These are phyloP conservation scores for Prionailurus bengalensis DNA, from an alignment of 2,113 vertebrate species.

Conservation along the genomic window DNA sequence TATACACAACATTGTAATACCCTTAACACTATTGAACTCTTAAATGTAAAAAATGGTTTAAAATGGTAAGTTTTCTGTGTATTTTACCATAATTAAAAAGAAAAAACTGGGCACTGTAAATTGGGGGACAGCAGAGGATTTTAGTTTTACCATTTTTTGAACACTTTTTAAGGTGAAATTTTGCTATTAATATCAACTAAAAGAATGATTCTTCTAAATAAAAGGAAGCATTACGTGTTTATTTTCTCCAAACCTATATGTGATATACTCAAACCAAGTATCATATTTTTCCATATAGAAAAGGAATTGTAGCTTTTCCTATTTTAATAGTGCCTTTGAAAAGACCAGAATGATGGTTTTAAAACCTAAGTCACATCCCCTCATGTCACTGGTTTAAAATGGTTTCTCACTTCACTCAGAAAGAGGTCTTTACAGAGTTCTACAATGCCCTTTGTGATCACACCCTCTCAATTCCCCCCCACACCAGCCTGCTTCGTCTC, in stretches of 20 bases:
- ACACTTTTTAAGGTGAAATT: neutral
- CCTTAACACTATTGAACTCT: neutral
- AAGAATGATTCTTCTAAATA: slow-evolving; percentile 1
- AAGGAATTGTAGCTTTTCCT: neutral
- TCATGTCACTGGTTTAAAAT: neutral
- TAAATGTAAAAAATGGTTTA: neutral
- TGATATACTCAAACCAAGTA: neutral
- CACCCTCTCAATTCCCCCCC: neutral
- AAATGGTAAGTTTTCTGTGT: neutral
- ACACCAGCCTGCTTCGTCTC: neutral
- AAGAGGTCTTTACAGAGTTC: neutral
- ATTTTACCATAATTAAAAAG: neutral
- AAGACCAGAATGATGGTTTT: neutral
- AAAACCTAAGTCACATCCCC: neutral
- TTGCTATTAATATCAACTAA: neutral
- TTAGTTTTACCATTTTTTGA: neutral
- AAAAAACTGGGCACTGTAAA: neutral
- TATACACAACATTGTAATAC: neutral
- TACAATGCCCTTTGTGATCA: neutral
- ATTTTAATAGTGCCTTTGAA: slow-evolving; percentile 7
- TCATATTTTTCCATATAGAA: neutral
- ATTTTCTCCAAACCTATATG: neutral
- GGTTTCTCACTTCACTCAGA: neutral
- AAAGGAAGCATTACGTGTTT: slow-evolving; percentile 17
- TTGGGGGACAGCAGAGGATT: neutral